Evolutionary conservation across 2,113 vertebrate species (phyloP).

Genomic region (Dasypus novemcinctus): DNA sequence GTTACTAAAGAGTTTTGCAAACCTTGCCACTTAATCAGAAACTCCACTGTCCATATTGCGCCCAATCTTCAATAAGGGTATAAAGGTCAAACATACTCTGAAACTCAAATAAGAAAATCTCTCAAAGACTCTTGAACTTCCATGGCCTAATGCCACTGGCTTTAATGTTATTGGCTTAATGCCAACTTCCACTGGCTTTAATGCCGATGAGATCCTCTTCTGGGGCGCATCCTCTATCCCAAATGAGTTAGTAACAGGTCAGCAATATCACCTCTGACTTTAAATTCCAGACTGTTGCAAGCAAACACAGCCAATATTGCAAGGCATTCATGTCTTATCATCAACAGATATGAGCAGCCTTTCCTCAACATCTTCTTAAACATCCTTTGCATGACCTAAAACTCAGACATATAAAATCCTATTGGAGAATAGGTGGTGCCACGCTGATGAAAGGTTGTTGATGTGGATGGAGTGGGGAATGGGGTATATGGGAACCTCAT

Average conservation of each 20-base stretch:
- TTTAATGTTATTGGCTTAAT: not conserved
- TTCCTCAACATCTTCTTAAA: not conserved
- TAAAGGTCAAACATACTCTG: not conserved
- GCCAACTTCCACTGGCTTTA: not conserved
- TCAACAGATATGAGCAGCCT: not conserved
- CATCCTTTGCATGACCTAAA: not conserved
- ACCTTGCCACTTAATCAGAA: not conserved
- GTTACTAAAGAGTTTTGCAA: not conserved
- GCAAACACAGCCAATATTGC: not conserved
- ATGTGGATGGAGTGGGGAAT: too few species aligned
- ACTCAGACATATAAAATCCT: not conserved
- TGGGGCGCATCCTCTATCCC: not conserved
- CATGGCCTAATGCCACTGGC: not conserved
- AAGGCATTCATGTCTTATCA: not conserved
- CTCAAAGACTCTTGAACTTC: not conserved
- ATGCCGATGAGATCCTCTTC: not conserved
- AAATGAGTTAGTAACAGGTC: not conserved
- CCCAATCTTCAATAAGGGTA: not conserved
- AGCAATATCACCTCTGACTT: not conserved
- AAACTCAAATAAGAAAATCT: not conserved
- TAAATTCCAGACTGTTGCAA: not conserved
- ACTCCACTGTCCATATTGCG: not conserved
- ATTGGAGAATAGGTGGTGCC: too few species aligned
- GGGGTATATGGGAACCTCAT: too few species aligned
- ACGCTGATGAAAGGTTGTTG: too few species aligned